Evolutionary conservation across 2,113 vertebrate genomes (phyloP), one percentile per base, ranked within the genome.

Genomic region (Brachyhypopomus gauderio): DNA sequence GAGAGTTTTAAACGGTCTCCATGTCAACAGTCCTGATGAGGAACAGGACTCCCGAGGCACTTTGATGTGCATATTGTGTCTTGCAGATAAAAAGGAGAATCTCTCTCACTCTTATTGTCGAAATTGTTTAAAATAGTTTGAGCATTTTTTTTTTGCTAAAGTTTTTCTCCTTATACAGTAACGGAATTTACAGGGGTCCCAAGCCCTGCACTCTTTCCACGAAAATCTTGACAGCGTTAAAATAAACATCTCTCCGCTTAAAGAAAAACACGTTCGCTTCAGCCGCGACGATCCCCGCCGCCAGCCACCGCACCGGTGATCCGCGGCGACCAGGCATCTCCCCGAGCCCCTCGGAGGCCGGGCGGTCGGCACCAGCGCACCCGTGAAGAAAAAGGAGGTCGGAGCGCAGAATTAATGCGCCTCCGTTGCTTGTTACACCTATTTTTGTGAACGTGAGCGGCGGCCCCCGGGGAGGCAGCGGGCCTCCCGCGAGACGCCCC

Each of bases 101-200:
- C 81, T 48, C 84, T 84, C 83, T 85, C 74, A 56, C 86, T 80
- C 75, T 87, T 89, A 87, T 78, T 86, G 81, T 76, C 20, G 23
- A 78, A 86, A 83, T 62, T 86, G 86, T 91, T 91, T 90, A 88
- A 85, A 92, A 92, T 90, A 90, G 76, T 90, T 90, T 85, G 84
- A 85, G 84, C 88, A 89, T 30, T 30, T 30, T 91, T n/a, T 89
- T 93, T 91, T 87, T 80, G 83, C 82, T 83, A 83, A 70, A 69
- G 85, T 80, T 91, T 93, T 89, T 93, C 85, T 87, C 93, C 93
- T 91, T 93, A 93, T 94, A 94, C 90, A 93, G 93, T 90, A 90
- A 91, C 78, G 70, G 83, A 60, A 80, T 80, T 30, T 85, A 80
- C 81, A 84, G 83, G 69, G 63, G 83, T 83, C 58, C 79, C 36